Conservation (phyloP, 1,140 invertebrate genomes). For the Euschistus heros region DNA sequence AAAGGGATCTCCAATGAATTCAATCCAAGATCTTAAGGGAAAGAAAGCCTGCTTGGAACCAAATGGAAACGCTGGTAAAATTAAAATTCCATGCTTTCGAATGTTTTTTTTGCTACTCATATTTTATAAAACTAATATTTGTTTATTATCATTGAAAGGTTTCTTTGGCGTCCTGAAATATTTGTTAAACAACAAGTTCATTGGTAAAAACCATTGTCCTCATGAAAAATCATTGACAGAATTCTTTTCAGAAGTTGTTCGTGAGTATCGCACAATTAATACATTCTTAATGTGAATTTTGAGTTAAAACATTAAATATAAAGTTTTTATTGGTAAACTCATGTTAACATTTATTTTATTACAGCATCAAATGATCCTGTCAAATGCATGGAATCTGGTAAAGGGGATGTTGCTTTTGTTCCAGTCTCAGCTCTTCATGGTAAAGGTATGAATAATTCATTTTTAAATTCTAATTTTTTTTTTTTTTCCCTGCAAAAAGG, state of each 20-base stretch:
- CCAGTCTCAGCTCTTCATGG: conserved; percentile 25
- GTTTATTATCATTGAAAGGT: conserved; percentile 42
- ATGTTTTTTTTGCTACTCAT: not conserved
- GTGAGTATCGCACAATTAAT: conserved; percentile 17
- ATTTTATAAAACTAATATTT: conserved; percentile 22
- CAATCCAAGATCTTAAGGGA: conserved; percentile 38
- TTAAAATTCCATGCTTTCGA: not conserved
- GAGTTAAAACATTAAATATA: too few relatives aligned
- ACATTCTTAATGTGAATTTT: too few relatives aligned
- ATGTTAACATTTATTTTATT: conserved; percentile 12
- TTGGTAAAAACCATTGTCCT: conserved; percentile 37
- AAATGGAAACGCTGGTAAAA: conserved; percentile 30
- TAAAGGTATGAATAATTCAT: conserved; percentile 17
- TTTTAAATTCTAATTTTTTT: conserved; percentile 1
- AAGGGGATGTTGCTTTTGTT: conserved; percentile 53
- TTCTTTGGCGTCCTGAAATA: conserved; percentile 43
- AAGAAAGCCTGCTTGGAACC: conserved; percentile 44
- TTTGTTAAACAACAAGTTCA: conserved; percentile 38
- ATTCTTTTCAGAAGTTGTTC: conserved; percentile 39
- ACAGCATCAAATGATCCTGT: conserved; percentile 30
- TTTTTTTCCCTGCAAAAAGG: conserved; percentile 12
- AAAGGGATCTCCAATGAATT: conserved; percentile 36
- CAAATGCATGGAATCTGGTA: conserved; percentile 49
- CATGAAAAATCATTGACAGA: conserved; percentile 37
- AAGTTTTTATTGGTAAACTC: too few relatives aligned